Evolutionary conservation across 1,140 invertebrate genomes (phyloP).

Genomic region (Bombus impatiens): DNA sequence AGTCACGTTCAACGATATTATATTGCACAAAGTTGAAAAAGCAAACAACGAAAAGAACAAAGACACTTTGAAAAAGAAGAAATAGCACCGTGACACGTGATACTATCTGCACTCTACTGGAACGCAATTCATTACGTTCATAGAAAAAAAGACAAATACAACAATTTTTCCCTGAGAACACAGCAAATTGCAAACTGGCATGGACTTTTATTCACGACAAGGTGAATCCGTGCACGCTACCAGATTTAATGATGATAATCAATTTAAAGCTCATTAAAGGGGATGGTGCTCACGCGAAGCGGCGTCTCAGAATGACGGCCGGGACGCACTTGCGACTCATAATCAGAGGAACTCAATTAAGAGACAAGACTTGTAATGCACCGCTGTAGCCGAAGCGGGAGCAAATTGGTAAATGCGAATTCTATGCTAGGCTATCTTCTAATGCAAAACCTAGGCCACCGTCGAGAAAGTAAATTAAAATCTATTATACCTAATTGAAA

Average conservation of each 20-base stretch:
- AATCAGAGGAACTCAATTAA: slow-evolving; percentile 33
- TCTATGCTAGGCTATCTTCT: not conserved
- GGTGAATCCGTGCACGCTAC: not conserved
- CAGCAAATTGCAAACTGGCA: not conserved
- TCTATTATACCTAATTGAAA: not conserved
- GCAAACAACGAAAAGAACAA: not conserved
- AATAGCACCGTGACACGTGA: not conserved
- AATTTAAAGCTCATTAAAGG: slow-evolving; percentile 44
- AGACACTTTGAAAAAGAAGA: not conserved
- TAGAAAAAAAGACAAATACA: not conserved
- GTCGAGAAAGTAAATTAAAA: not conserved
- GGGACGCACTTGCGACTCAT: slow-evolving; percentile 5
- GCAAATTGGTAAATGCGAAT: slow-evolving; percentile 15
- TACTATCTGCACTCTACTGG: not conserved
- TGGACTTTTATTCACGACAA: not conserved
- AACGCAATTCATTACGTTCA: not conserved
- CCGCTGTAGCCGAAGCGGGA: not conserved
- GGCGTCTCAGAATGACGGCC: not conserved
- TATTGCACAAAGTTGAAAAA: not conserved
- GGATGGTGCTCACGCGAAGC: not conserved
- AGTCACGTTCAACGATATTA: not conserved
- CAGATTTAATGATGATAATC: slow-evolving; percentile 27
- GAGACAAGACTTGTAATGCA: slow-evolving; percentile 4
- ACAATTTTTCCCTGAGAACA: not conserved
- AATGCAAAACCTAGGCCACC: not conserved